These are phyloP conservation scores for Trachurus trachurus DNA, from an alignment of 2,797 vertebrate genomes.

Conservation along the genomic window DNA sequence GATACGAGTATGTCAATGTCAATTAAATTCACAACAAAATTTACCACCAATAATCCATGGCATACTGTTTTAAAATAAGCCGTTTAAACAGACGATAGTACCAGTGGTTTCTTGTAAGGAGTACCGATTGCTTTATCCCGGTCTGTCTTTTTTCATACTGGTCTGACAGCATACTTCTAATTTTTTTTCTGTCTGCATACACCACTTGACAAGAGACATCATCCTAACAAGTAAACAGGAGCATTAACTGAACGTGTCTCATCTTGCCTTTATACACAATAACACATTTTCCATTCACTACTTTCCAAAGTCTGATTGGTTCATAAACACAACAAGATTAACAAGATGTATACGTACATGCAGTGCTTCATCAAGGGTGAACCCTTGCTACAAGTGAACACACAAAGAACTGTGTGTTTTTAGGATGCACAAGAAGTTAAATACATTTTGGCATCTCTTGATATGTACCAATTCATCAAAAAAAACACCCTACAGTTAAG, in stretches of 20 bases:
- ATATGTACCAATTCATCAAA: conserved; percentile 6
- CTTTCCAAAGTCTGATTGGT: conserved; percentile 3
- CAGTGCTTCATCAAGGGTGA: neutral
- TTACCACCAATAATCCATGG: neutral
- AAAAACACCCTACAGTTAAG: neutral
- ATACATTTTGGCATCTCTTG: conserved; percentile 11
- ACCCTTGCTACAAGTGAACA: neutral
- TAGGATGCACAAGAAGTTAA: neutral
- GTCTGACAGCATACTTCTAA: conserved; percentile 69
- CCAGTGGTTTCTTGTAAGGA: conserved; percentile 7
- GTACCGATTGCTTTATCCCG: neutral
- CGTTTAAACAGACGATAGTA: neutral
- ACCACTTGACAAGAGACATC: neutral
- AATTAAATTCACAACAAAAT: neutral
- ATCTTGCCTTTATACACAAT: conserved; percentile 23
- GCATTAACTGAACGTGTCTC: conserved; percentile 38
- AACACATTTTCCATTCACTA: conserved; percentile 11
- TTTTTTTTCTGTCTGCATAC: conserved; percentile 23
- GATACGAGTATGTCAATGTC: neutral
- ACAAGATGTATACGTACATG: neutral
- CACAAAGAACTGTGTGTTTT: conserved; percentile 30
- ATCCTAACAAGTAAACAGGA: conserved; percentile 22
- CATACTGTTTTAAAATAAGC: neutral
- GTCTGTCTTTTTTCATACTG: conserved; percentile 48
- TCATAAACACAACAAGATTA: conserved; percentile 21